These are phyloP conservation scores for Myotis daubentonii DNA, from an alignment of 2,797 vertebrate species.

Conservation along the genomic window DNA sequence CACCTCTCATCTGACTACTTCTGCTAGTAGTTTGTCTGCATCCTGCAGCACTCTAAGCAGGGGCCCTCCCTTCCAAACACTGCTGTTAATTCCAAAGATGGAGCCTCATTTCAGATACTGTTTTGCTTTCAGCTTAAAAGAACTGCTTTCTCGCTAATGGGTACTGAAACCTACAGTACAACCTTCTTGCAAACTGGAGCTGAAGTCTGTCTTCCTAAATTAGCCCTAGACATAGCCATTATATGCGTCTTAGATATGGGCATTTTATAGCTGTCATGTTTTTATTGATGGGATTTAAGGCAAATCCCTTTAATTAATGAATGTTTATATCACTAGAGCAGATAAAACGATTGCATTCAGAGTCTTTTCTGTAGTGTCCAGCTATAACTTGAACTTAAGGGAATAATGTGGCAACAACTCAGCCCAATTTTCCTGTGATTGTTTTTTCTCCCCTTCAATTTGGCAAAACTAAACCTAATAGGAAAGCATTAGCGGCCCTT, in stretches of 20 bases:
- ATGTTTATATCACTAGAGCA: not conserved
- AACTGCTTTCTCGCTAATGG: not conserved
- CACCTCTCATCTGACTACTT: not conserved
- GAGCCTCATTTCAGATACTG: not conserved
- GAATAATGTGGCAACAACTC: not conserved
- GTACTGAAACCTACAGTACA: not conserved
- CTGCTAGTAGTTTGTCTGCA: not conserved
- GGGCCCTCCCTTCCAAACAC: not conserved
- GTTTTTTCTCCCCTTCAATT: not conserved
- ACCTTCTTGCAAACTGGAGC: not conserved
- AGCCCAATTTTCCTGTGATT: not conserved
- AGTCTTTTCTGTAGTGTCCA: not conserved
- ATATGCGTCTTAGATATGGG: not conserved
- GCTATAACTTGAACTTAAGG: constrained; percentile 11
- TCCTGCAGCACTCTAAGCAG: not conserved
- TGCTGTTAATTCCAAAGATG: not conserved
- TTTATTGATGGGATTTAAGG: constrained; percentile 19
- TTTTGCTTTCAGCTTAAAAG: not conserved
- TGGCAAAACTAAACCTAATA: not conserved
- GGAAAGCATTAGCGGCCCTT: not conserved
- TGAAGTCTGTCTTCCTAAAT: constrained; percentile 13
- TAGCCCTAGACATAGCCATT: not conserved
- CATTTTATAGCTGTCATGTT: not conserved
- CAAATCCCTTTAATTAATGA: constrained; percentile 21
- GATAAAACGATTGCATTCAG: not conserved